These are phyloP conservation scores for Tholera decimalis DNA, from an alignment of 2,888 invertebrate species.

Conservation along the genomic window DNA sequence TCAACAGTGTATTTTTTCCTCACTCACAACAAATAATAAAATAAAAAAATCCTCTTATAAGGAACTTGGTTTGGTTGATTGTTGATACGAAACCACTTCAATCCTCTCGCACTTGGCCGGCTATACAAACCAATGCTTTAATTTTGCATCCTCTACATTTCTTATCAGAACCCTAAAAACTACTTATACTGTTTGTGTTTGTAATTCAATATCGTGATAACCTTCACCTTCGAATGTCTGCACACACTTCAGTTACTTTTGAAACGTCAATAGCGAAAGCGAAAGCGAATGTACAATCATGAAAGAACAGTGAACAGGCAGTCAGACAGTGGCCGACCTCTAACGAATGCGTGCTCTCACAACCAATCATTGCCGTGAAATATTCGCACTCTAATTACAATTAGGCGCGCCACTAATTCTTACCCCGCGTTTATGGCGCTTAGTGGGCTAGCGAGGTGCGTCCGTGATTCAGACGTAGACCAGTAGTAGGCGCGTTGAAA, in stretches of 20 bases:
- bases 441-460: constrained; percentile 39
- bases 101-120: too few relatives aligned
- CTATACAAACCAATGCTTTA: too few relatives aligned
- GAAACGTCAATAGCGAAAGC: constrained; percentile 5
- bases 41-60: too few relatives aligned
- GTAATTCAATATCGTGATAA: constrained; percentile 9
- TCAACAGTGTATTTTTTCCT: too few relatives aligned
- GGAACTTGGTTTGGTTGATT: too few relatives aligned
- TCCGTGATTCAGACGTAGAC: constrained; percentile 32
- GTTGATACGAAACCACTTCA: too few relatives aligned
- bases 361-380: neutral
- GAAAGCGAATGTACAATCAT: constrained; percentile 22
- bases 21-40: too few relatives aligned
- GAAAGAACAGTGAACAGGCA: constrained; percentile 16
- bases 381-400: constrained; percentile 24
- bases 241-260: constrained; percentile 25
- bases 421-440: constrained; percentile 31
- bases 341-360: constrained; percentile 19
- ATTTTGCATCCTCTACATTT: too few relatives aligned
- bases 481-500: constrained; percentile 50
- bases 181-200: neutral
- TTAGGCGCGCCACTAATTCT: constrained; percentile 39
- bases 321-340: constrained; percentile 16
- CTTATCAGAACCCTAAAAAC: neutral
- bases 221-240: constrained; percentile 16